Percentiles rank a stretch among this genome's conserved stretches.
These are phyloP conservation scores for Brachyhypopomus gauderio DNA, from an alignment of 2,113 vertebrate genomes.

Conservation along the genomic window DNA sequence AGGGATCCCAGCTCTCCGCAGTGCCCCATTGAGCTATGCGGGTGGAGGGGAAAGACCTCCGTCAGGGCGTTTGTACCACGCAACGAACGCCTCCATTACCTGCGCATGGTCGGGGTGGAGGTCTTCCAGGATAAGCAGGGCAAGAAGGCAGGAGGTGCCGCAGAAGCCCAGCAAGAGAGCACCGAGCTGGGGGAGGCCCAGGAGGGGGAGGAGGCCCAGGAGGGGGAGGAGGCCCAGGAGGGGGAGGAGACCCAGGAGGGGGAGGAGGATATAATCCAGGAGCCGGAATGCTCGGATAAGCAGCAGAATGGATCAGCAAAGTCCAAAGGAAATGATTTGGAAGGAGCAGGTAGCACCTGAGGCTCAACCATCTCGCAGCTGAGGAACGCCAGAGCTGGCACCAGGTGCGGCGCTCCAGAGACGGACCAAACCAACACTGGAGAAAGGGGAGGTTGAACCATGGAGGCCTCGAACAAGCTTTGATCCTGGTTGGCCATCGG, in stretches of 20 bases:
- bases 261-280: not conserved
- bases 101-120: slow-evolving; percentile 95
- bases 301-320: slow-evolving; percentile 54
- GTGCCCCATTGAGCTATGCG: slow-evolving; percentile 92
- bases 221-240: slow-evolving; percentile 3
- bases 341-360: slow-evolving; percentile 57
- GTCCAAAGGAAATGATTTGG: slow-evolving; percentile 41
- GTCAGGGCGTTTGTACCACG: slow-evolving; percentile 93
- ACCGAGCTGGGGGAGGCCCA: slow-evolving; percentile 25
- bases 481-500: not conserved
- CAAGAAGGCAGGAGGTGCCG: slow-evolving; percentile 62
- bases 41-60: slow-evolving; percentile 95
- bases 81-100: slow-evolving; percentile 93
- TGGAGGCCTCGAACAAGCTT: not conserved
- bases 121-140: slow-evolving; percentile 84
- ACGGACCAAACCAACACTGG: not conserved
- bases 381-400: not conserved
- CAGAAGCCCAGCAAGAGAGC: slow-evolving; percentile 31
- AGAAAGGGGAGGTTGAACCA: not conserved
- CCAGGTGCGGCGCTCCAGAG: not conserved
- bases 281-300: slow-evolving; percentile 46
- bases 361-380: not conserved
- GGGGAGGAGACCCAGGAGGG: slow-evolving; percentile 36
- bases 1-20: slow-evolving; percentile 84
- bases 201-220: slow-evolving; percentile 41